Evolutionary conservation across 2,888 invertebrate genomes (phyloP).

Genomic region (Galerucella calmariensis): DNA sequence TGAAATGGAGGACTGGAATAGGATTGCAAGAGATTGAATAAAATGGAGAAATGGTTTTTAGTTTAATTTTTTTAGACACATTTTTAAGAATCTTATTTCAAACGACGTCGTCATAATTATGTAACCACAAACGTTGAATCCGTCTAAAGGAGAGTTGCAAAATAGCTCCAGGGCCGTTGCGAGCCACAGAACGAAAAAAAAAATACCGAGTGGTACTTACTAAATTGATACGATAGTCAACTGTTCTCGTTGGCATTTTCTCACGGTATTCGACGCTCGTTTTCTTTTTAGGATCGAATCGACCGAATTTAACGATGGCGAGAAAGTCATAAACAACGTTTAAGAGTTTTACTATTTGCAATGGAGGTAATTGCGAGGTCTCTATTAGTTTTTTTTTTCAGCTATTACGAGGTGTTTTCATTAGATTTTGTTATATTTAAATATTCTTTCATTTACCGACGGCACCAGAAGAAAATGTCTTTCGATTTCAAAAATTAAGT

Average conservation of each 20-base stretch:
- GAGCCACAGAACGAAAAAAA: constrained; percentile 32
- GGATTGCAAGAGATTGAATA: no score
- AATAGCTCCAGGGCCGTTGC: constrained; percentile 40
- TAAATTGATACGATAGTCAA: constrained; percentile 45
- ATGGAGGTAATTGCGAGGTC: constrained; percentile 39
- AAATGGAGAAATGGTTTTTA: neutral
- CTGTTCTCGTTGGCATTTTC: constrained; percentile 43
- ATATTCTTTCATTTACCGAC: no score
- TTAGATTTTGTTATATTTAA: neutral
- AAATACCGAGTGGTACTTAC: constrained; percentile 43
- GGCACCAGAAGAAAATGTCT: no score
- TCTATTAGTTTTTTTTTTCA: constrained; percentile 31
- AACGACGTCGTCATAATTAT: constrained; percentile 28
- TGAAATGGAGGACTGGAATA: no score
- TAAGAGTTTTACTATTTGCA: constrained; percentile 40
- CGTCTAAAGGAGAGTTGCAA: constrained; percentile 43
- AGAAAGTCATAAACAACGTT: constrained; percentile 48
- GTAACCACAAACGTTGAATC: constrained; percentile 36
- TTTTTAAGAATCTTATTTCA: constrained; percentile 21
- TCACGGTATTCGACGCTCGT: constrained; percentile 48
- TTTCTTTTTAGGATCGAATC: constrained; percentile 46
- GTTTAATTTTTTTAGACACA: neutral
- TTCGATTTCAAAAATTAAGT: no score
- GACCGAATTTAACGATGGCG: constrained; percentile 51
- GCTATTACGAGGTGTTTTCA: constrained; percentile 26